A percentile compares a stretch with the other conserved stretches of the same genome.
These are phyloP conservation scores for Arctia plantaginis DNA, from an alignment of 2,888 invertebrate genomes.

Conservation along the genomic window DNA sequence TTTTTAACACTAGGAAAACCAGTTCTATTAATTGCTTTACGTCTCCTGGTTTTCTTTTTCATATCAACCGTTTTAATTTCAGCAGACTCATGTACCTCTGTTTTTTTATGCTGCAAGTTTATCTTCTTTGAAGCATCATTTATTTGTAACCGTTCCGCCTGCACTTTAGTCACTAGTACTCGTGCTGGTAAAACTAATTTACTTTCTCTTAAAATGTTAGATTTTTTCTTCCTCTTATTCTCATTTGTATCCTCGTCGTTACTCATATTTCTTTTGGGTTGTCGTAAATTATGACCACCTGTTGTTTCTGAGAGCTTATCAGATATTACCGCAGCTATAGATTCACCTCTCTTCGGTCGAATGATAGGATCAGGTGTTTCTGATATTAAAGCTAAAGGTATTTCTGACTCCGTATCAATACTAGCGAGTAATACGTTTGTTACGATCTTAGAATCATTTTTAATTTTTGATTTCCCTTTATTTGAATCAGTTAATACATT, in stretches of 20 bases:
- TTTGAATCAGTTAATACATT: constrained; percentile 71
- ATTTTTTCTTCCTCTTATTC: constrained; percentile 79
- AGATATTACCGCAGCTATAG: constrained; percentile 81
- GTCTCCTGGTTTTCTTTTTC: constrained; percentile 87
- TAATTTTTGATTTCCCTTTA: constrained; percentile 74
- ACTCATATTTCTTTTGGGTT: constrained; percentile 76
- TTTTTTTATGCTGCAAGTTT: constrained; percentile 63
- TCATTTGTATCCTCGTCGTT: constrained; percentile 75
- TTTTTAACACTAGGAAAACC: constrained; percentile 95
- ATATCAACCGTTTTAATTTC: constrained; percentile 66
- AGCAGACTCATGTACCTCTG: constrained; percentile 61
- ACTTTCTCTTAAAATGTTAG: constrained; percentile 78
- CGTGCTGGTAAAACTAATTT: constrained; percentile 79
- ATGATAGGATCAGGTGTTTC: constrained; percentile 76
- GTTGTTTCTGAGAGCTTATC: constrained; percentile 82
- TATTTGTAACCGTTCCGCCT: constrained; percentile 72
- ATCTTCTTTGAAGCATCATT: constrained; percentile 69
- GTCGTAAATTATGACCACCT: constrained; percentile 80
- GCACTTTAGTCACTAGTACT: constrained; percentile 75
- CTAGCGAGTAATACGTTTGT: constrained; percentile 64
- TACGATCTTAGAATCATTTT: constrained; percentile 61
- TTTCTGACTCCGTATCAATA: constrained; percentile 79
- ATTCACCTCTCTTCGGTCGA: constrained; percentile 79
- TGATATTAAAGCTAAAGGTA: constrained; percentile 76
- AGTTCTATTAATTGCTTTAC: constrained; percentile 94